Base-by-base conservation (phyloP, 2,113 vertebrate species). In the Electrona antarctica region DNA sequence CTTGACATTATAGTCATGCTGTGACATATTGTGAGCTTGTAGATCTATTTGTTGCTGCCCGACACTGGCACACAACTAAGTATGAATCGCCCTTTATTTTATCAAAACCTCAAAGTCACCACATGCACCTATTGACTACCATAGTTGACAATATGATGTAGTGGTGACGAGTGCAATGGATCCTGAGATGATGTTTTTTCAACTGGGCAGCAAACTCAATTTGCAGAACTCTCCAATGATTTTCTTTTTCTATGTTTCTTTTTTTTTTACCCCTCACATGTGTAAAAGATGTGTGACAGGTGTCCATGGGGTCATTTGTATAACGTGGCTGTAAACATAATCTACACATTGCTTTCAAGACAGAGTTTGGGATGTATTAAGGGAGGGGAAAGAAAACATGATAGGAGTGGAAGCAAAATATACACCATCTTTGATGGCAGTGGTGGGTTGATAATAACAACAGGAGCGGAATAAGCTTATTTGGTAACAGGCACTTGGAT, bases 231-330 rank as follows among this genome's bases (percentile, higher is more conserved):
- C 64, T 62, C 76, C 73, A 89, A 80, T 73, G 77, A 89, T 90
- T 76, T 68, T 61, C 73, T 54, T 65, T 15, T 28, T n/a, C 8
- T 41, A 4, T 41, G 3, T 41, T 41, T 4, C 5, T 41, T 68
- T 61, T 41, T 5, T 1, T 10, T 4, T 6, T 5, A 7, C 15
- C 15, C 9, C 48, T 60, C 78, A 76, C 71, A 83, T 62, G 47
- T 79, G 86, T 74, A 92, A 90, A 87, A 88, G 74, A 92, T 84
- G 88, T 90, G 80, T 85, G 69, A 86, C 41, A 49, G 60, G 12
- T 66, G 4, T 7, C 7, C 51, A 9, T 7, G n/a, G 55, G 7
- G 15, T 7, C 6, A 15, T 15, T 11, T 60, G 61, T 69, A n/a
- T 15, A 61, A 69, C 49, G 14, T 7, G 11, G 29, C 9, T 15